Conservation (phyloP, 2,113 vertebrate species). For the Thalassoma bifasciatum region DNA sequence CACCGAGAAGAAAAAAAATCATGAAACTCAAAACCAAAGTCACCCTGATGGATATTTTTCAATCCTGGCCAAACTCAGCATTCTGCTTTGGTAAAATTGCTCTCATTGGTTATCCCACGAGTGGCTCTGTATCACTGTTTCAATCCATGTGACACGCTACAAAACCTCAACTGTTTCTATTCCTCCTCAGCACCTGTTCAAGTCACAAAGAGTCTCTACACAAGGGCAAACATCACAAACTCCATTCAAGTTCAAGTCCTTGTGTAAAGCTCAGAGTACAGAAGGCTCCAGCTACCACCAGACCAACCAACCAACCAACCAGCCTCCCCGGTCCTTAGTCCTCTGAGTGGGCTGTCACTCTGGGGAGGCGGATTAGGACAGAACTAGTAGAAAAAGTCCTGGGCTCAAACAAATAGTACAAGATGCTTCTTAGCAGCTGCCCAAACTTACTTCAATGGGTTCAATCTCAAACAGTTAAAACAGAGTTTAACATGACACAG, state of each 20-base stretch:
- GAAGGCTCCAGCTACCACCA: constrained; percentile 37
- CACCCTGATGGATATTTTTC: not conserved
- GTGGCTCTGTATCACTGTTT: not conserved
- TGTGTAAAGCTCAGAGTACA: constrained; percentile 11
- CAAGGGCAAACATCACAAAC: constrained; percentile 1
- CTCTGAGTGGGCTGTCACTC: constrained; percentile 60
- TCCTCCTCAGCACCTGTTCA: constrained; percentile 1
- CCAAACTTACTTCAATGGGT: constrained; percentile 5
- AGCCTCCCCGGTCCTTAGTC: constrained; percentile 41
- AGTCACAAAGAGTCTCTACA: not conserved
- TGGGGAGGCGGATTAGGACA: constrained; percentile 66
- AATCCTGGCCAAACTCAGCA: not conserved
- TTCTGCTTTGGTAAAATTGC: not conserved
- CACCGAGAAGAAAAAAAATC: not conserved
- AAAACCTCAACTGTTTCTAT: not conserved
- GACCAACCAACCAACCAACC: constrained; percentile 32
- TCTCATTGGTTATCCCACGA: not conserved
- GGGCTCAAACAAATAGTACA: constrained; percentile 10
- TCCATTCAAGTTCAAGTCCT: constrained; percentile 12
- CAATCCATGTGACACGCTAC: not conserved
- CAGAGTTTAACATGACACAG: constrained; percentile 2
- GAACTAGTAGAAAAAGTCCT: constrained; percentile 25
- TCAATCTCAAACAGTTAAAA: constrained; percentile 6
- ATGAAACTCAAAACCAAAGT: not conserved
- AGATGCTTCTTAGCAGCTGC: constrained; percentile 33